phyloP scores from a whole-genome alignment of 2,888 invertebrate genomes.

The Globia sparganii region DNA sequence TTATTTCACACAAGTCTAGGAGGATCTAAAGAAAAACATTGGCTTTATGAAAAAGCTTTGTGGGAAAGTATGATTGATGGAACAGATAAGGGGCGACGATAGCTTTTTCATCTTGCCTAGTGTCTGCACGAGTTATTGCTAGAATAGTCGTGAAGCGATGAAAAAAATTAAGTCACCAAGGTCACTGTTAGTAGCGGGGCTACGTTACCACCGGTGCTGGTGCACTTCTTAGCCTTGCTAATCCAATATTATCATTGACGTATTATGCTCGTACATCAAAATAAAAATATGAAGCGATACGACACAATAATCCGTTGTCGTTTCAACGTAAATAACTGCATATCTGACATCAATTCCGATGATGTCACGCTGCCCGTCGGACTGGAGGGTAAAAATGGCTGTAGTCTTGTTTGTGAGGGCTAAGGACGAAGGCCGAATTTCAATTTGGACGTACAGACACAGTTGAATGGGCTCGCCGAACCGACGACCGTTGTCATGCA shows the following conservation, averaged over 20 bases:
- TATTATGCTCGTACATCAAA: slow-evolving; percentile 8
- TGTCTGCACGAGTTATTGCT: slow-evolving; percentile 1
- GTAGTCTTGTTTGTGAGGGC: slow-evolving; percentile 70
- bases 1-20: slow-evolving; percentile 2
- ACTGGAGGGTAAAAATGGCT: slow-evolving; percentile 65
- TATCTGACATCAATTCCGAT: slow-evolving; percentile 68
- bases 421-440: slow-evolving; percentile 79
- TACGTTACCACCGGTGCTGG: background rate
- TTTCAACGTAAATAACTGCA: slow-evolving; percentile 67
- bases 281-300: slow-evolving; percentile 35
- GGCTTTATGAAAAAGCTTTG: slow-evolving; percentile 6
- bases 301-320: slow-evolving; percentile 54
- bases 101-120: background rate
- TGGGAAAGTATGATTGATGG: slow-evolving; percentile 36
- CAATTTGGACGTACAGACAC: slow-evolving; percentile 73
- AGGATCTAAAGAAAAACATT: background rate
- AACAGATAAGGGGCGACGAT: slow-evolving; percentile 16
- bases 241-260: background rate
- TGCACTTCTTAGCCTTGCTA: background rate
- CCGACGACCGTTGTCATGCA: slow-evolving; percentile 77
- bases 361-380: slow-evolving; percentile 68
- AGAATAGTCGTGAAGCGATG: background rate
- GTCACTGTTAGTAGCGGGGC: too few species aligned
- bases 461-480: slow-evolving; percentile 65
- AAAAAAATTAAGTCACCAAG: background rate